phyloP scores from a whole-genome alignment of 1,140 invertebrate genomes.

The Meloidogyne floridensis region DNA sequence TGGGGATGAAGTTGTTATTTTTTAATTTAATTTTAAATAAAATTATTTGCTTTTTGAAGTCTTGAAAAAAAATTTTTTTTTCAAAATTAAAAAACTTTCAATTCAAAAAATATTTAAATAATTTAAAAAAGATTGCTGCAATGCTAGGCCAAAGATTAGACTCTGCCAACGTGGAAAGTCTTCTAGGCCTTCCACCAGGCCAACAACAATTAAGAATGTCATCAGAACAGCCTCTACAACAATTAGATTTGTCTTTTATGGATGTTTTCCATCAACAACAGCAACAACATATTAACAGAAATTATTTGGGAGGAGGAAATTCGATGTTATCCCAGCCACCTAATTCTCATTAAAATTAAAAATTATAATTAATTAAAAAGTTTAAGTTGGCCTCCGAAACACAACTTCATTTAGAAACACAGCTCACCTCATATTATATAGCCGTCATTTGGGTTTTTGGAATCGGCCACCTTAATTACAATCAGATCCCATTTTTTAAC shows the following conservation, averaged over 20 bases:
- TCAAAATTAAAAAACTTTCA: no score
- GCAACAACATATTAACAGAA: slow-evolving; percentile 9
- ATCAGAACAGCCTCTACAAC: slow-evolving; percentile 55
- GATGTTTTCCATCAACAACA: slow-evolving; percentile 39
- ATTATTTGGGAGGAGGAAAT: not conserved
- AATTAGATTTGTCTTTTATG: slow-evolving; percentile 63
- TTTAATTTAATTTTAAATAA: not conserved
- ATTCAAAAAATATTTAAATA: no score
- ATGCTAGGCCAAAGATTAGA: slow-evolving; percentile 55
- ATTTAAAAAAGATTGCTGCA: slow-evolving; percentile 45
- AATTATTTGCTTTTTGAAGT: not conserved
- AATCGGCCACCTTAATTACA: no score
- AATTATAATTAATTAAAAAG: no score
- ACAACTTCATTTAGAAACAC: no score
- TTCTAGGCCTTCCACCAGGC: slow-evolving; percentile 55
- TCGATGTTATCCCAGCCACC: not conserved
- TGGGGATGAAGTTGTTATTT: slow-evolving; percentile 41
- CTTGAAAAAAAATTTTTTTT: no score
- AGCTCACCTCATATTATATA: no score
- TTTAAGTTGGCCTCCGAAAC: no score
- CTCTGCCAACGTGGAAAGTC: slow-evolving; percentile 57
- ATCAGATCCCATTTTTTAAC: no score
- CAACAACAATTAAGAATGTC: slow-evolving; percentile 28
- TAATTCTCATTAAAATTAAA: slow-evolving; percentile 1
- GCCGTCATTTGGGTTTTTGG: no score